Conservation (phyloP, 2,888 invertebrate genomes). For the Ptilodon capucinus region DNA sequence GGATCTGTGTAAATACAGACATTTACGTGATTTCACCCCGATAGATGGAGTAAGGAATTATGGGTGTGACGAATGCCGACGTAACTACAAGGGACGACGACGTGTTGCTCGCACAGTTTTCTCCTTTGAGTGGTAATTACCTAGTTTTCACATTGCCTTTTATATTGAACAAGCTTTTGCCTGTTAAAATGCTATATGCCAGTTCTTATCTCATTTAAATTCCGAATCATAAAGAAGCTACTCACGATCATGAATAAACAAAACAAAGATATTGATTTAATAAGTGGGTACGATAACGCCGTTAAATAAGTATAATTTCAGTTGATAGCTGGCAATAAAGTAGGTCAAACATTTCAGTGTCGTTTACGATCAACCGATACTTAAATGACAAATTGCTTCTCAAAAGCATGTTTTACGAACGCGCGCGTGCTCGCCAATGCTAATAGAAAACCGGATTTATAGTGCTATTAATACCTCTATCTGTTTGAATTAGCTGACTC, state of each 20-base stretch:
- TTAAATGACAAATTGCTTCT: conserved; percentile 39
- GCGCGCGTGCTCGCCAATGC: conserved; percentile 32
- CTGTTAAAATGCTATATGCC: conserved; percentile 5
- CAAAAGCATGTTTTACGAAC: conserved; percentile 34
- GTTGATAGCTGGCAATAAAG: conserved; percentile 17
- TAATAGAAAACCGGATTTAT: conserved; percentile 40
- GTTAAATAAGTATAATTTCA: conserved; percentile 1
- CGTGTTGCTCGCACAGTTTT: conserved; percentile 31
- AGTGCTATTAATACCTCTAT: conserved; percentile 22
- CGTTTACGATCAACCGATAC: conserved; percentile 33
- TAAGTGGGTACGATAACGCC: not conserved
- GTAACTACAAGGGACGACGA: conserved; percentile 13
- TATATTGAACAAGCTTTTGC: conserved; percentile 24
- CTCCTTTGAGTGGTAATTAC: conserved; percentile 13
- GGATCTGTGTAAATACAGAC: conserved; percentile 45
- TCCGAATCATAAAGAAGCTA: not conserved
- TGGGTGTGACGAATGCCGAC: conserved; percentile 18
- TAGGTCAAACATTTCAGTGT: conserved; percentile 24
- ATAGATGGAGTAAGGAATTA: conserved; percentile 24
- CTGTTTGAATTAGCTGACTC: conserved; percentile 19
- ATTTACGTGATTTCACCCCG: conserved; percentile 36
- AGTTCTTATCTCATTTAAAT: not conserved
- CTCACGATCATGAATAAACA: not conserved
- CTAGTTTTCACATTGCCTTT: conserved; percentile 50
- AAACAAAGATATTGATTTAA: conserved; percentile 3